A percentile compares a stretch with the other conserved stretches of the same genome.
Evolutionary conservation across 2,113 vertebrate species (phyloP).

Genomic region (Cyprinodon brontotheroides): DNA sequence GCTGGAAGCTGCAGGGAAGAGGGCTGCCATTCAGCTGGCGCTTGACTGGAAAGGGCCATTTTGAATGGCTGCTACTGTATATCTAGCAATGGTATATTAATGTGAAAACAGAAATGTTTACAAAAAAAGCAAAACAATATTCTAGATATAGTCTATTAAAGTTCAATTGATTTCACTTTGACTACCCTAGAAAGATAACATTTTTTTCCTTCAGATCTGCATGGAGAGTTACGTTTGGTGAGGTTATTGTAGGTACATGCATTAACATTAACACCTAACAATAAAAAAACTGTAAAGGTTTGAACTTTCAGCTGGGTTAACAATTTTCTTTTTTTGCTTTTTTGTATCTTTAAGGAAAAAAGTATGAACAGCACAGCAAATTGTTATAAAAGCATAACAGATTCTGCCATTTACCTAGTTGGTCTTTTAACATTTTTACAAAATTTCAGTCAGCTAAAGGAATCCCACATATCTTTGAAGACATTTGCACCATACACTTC

Average conservation of each 20-base stretch:
- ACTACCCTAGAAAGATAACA: too few species aligned
- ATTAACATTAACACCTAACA: background rate
- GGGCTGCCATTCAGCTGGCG: too few species aligned
- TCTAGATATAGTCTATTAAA: background rate
- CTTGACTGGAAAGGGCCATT: too few species aligned
- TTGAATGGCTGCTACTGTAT: too few species aligned
- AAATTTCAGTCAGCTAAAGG: constrained; percentile 56
- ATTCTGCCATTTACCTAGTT: constrained; percentile 45
- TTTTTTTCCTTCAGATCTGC: background rate
- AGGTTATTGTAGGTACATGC: constrained; percentile 13
- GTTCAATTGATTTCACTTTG: background rate
- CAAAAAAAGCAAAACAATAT: constrained; percentile 13
- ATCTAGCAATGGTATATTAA: too few species aligned
- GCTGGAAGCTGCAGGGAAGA: too few species aligned
- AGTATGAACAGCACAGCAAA: constrained; percentile 24
- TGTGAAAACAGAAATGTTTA: background rate
- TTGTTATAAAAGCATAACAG: constrained; percentile 19
- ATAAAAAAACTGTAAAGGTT: background rate
- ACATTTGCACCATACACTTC: constrained; percentile 53
- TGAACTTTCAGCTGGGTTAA: constrained; percentile 14
- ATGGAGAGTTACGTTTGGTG: background rate
- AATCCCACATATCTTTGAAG: constrained; percentile 36
- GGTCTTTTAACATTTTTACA: constrained; percentile 49
- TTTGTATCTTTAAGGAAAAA: constrained; percentile 11
- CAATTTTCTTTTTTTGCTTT: background rate